phyloP scores from a whole-genome alignment of 1,140 invertebrate genomes.

The Drosophila punjabiensis region DNA sequence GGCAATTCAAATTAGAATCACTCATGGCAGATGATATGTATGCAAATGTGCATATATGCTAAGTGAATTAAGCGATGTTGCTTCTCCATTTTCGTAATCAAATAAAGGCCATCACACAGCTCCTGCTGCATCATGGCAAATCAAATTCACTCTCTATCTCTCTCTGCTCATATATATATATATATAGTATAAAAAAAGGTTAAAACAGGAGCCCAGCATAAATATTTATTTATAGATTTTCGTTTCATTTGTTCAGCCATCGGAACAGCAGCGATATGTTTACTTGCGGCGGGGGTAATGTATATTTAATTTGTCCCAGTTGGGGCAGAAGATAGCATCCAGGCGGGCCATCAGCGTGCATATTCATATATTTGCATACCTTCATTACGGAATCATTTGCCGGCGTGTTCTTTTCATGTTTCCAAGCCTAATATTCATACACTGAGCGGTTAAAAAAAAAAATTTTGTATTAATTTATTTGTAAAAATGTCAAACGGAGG shows the following conservation, averaged over 20 bases:
- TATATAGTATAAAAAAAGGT: background rate
- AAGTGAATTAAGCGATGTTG: constrained; percentile 48
- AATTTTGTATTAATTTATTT: constrained; percentile 1
- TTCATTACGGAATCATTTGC: constrained; percentile 45
- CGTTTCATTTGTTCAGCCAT: constrained; percentile 46
- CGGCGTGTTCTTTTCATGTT: background rate
- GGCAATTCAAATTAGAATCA: constrained; percentile 53
- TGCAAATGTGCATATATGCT: constrained; percentile 42
- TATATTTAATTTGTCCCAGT: constrained; percentile 51
- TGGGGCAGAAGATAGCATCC: constrained; percentile 30
- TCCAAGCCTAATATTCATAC: constrained; percentile 19
- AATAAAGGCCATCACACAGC: constrained; percentile 22
- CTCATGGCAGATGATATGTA: constrained; percentile 44
- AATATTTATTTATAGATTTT: constrained; percentile 49
- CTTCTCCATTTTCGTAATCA: constrained; percentile 43
- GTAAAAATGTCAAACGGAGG: background rate
- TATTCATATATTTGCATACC: constrained; percentile 44
- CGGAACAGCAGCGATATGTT: constrained; percentile 23
- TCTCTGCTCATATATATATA: too few species aligned
- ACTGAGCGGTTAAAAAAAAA: constrained; percentile 2
- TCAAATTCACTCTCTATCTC: constrained; percentile 7
- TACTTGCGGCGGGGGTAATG: constrained; percentile 36
- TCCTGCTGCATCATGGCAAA: constrained; percentile 2
- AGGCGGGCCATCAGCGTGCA: constrained; percentile 26
- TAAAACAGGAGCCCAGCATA: constrained; percentile 13